phyloP scores from a whole-genome alignment of 2,888 invertebrate species.

The Exocentrus adspersus region DNA sequence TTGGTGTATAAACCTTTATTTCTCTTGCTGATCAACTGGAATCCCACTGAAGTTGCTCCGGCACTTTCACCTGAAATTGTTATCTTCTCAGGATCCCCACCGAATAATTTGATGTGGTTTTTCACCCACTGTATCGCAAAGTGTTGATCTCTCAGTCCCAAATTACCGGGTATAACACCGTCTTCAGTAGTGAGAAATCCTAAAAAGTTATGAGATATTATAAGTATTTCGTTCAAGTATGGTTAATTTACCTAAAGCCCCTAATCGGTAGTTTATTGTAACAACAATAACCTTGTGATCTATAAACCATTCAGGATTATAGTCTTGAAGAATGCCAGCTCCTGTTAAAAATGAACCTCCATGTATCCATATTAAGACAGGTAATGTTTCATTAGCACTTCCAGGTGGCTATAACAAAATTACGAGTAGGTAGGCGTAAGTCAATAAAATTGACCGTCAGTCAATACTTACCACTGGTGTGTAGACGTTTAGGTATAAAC shows the following conservation, averaged over 20 bases:
- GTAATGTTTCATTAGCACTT: constrained; percentile 7
- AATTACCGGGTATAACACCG: constrained; percentile 29
- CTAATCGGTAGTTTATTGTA: constrained; percentile 42
- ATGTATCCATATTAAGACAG: constrained; percentile 50
- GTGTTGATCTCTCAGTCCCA: constrained; percentile 34
- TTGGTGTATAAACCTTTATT: too few species aligned
- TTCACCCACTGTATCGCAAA: constrained; percentile 33
- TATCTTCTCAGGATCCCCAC: constrained; percentile 26
- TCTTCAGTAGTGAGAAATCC: constrained; percentile 25
- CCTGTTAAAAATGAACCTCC: constrained; percentile 45
- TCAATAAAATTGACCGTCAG: too few species aligned
- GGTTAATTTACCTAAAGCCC: constrained; percentile 39
- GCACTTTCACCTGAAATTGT: constrained; percentile 35
- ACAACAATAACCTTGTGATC: constrained; percentile 41
- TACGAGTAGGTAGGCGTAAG: background rate
- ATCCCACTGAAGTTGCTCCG: constrained; percentile 30
- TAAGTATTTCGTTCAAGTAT: too few species aligned
- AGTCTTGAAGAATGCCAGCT: constrained; percentile 30
- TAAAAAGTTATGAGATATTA: too few species aligned
- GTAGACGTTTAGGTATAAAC: constrained; percentile 42
- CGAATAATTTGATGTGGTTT: constrained; percentile 33
- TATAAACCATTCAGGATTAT: constrained; percentile 42
- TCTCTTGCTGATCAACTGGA: constrained; percentile 24
- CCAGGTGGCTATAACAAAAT: constrained; percentile 21
- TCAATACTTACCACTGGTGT: constrained; percentile 36